Conservation (phyloP, 2,888 invertebrate genomes). For the Abscondita cerata region DNA sequence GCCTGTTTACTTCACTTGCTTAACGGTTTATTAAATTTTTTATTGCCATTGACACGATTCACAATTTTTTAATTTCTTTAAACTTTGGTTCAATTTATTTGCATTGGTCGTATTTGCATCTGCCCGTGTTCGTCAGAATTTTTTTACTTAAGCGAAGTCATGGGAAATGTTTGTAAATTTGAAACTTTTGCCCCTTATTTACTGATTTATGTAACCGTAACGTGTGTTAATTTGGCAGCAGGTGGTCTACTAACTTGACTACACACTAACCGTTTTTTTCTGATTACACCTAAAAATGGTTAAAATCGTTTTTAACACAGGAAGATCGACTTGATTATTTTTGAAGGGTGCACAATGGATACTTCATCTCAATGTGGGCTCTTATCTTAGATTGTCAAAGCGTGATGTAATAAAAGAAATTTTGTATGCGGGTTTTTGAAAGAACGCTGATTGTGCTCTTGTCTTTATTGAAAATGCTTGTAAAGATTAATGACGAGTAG, state of each 20-base stretch:
- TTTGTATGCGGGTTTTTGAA: not conserved
- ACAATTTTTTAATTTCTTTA: too few relatives aligned
- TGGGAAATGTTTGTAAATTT: not conserved
- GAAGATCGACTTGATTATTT: slow-evolving; percentile 1
- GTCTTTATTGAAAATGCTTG: too few relatives aligned
- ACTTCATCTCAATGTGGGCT: slow-evolving; percentile 4
- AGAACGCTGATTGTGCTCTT: too few relatives aligned
- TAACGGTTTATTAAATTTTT: too few relatives aligned
- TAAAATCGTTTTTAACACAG: too few relatives aligned
- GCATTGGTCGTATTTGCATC: too few relatives aligned
- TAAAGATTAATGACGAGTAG: too few relatives aligned
- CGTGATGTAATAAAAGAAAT: not conserved
- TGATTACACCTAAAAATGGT: too few relatives aligned
- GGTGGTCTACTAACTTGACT: not conserved
- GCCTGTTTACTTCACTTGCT: not conserved
- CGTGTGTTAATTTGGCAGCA: not conserved
- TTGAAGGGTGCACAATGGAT: not conserved
- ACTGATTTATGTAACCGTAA: slow-evolving; percentile 6
- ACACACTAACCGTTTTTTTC: not conserved
- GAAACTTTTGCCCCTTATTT: not conserved
- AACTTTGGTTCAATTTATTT: too few relatives aligned
- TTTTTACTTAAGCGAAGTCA: not conserved
- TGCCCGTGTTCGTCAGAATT: not conserved
- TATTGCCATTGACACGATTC: too few relatives aligned
- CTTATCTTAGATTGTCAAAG: slow-evolving; percentile 5